Conservation (phyloP, 2,113 vertebrate genomes). For the Larimichthys crocea region DNA sequence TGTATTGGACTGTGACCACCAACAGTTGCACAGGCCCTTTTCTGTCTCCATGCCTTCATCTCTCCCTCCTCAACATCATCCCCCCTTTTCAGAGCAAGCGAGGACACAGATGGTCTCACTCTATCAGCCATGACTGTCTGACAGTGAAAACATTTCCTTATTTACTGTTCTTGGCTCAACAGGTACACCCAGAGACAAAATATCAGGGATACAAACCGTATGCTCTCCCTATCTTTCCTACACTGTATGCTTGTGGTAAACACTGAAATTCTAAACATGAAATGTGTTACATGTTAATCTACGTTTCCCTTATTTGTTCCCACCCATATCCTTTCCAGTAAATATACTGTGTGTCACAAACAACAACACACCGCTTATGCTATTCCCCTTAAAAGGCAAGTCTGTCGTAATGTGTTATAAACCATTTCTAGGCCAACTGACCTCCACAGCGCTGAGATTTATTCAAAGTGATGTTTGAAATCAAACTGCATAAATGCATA, state of each 20-base stretch:
- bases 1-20: conserved; percentile 68
- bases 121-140: conserved; percentile 49
- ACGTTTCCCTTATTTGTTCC: neutral
- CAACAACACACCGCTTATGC: neutral
- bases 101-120: conserved; percentile 69
- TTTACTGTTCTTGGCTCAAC: conserved; percentile 52
- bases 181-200: conserved; percentile 9
- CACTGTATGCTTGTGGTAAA: neutral
- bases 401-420: neutral
- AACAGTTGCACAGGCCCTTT: conserved; percentile 66
- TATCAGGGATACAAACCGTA: conserved; percentile 7
- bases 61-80: conserved; percentile 46
- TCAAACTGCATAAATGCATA: neutral
- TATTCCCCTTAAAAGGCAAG: neutral
- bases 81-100: conserved; percentile 25
- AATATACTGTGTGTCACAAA: neutral
- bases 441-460: neutral
- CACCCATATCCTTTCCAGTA: neutral
- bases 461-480: neutral
- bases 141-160: conserved; percentile 52
- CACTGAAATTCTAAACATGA: neutral
- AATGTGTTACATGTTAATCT: neutral
- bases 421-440: neutral
- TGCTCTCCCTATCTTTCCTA: neutral
- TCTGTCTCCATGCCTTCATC: conserved; percentile 47